Conservation (phyloP, 2,888 invertebrate species). For the Chydorus sphaericus region DNA sequence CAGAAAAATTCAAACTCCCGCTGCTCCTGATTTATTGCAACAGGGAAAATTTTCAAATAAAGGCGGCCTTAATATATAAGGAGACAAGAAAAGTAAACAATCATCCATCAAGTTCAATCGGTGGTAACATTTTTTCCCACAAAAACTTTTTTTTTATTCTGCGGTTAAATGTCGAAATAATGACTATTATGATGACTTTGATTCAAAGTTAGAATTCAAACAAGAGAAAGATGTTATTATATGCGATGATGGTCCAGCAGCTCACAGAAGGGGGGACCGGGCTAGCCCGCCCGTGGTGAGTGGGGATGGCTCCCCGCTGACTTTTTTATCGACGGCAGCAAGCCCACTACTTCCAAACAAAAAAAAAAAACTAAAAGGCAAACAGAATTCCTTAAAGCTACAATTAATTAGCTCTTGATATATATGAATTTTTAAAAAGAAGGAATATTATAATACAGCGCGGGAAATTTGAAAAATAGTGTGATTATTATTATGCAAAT, state of each 20-base stretch:
- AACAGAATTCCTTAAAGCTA: too few relatives aligned
- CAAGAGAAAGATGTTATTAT: neutral
- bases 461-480: too few relatives aligned
- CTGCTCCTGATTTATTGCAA: neutral
- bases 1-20: neutral
- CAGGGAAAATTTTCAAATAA: neutral
- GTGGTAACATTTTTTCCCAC: neutral
- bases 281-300: neutral
- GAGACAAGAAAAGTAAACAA: too few relatives aligned
- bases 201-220: neutral
- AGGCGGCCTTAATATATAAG: too few relatives aligned
- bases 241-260: neutral
- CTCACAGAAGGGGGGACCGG: neutral
- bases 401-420: too few relatives aligned
- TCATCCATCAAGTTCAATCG: too few relatives aligned
- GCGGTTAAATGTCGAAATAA: too few relatives aligned
- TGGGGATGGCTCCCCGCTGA: conserved; percentile 6
- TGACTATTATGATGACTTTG: neutral
- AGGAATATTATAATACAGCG: too few relatives aligned
- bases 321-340: neutral
- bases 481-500: too few relatives aligned
- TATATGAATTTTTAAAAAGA: neutral
- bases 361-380: neutral
- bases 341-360: neutral
- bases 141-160: too few relatives aligned